phyloP scores from a whole-genome alignment of 2,888 invertebrate genomes.

The Trachelus troglodyta region DNA sequence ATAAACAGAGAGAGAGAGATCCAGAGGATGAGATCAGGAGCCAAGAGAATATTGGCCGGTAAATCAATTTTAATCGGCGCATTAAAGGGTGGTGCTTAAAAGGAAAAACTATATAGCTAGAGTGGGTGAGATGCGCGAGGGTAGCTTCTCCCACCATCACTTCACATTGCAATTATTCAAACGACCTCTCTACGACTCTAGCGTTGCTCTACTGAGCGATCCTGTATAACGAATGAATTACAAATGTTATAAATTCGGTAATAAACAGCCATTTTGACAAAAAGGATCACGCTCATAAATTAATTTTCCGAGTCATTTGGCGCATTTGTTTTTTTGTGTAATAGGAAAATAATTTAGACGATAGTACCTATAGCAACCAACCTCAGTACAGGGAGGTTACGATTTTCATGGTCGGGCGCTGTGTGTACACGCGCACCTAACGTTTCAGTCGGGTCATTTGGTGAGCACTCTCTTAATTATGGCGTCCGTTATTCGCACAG shows the following conservation, averaged over 20 bases:
- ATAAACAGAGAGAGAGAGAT: slow-evolving; percentile 3
- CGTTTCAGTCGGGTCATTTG: no score
- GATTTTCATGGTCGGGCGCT: neutral
- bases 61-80: slow-evolving; percentile 8
- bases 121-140: neutral
- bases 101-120: neutral
- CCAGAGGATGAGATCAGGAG: neutral
- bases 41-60: neutral
- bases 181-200: neutral
- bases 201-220: neutral
- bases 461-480: no score
- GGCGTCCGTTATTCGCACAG: no score
- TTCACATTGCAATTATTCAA: slow-evolving; percentile 1
- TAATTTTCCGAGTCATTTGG: slow-evolving; percentile 19
- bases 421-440: no score
- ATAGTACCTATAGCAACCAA: neutral
- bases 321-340: neutral
- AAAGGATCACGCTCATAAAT: slow-evolving; percentile 28
- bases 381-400: neutral
- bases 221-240: slow-evolving; percentile 21
- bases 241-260: slow-evolving; percentile 31
- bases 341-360: neutral
- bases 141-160: neutral
- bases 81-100: neutral
- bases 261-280: slow-evolving; percentile 26